Evolutionary conservation across 2,888 invertebrate species (phyloP), one percentile per base, ranked within the genome.

Genomic region (Endomychus coccineus): DNA sequence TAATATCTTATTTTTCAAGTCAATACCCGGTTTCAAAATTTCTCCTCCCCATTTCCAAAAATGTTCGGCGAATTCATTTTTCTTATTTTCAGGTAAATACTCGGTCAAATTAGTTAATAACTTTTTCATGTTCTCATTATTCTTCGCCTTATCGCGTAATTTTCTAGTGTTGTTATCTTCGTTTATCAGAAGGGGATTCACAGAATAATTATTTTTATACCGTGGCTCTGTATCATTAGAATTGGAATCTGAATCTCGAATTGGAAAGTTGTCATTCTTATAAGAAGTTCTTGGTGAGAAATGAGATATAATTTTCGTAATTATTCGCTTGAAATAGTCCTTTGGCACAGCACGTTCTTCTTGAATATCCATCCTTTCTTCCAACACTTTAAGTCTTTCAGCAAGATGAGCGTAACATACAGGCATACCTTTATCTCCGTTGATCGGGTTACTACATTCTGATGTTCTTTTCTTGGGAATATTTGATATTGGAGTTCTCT

Each of bases 251-350:
- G 32, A 33, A 16, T 38, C 38, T 19, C 31, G 21, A 4, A 32
- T 10, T 11, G 30, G 31, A 9, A 31, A 32, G 13, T 33, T 21
- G n/a, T 35, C 39, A 9, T 39, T 39, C 25, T 30, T 34, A 12
- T 33, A 34, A 22, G 33, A 7, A 2, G 19, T 15, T 36, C 31
- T 44, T 0, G 40, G 37, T 6, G 45, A 39, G 24, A 51, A 50
- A 29, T 52, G 44, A 4, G 42, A 39, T 7, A 63, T 49, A n/a
- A 66, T 40, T 49, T 61, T 65, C 2, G 58, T 57, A 3, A 66
- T 57, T n/a, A 64, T 59, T 32, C 54, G 51, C 35, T 61, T 62
- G 36, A 66, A 62, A 39, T 65, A 65, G 14, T 64, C 63, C 40
- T 58, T 64, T 0, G 60, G 54, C 3, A 66, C 64, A 1, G 63